These are phyloP conservation scores for Apostichopus japonicus DNA, from an alignment of 35 echinoderm and acorn worm species.

Conservation along the genomic window DNA sequence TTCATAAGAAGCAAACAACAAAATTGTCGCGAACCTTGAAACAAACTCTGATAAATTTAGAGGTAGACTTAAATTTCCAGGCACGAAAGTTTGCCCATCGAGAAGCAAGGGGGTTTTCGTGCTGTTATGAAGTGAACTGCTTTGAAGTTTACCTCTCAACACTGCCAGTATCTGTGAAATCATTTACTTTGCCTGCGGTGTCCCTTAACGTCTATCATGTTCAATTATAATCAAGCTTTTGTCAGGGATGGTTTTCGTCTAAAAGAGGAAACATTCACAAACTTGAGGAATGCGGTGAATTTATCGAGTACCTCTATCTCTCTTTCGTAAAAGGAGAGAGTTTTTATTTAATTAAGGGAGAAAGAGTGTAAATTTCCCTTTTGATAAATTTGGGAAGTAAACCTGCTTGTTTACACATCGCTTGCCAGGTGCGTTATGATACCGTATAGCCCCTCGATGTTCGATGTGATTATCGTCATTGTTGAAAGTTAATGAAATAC, in stretches of 20 bases:
- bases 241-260: neutral
- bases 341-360: no score
- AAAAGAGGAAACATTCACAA: neutral
- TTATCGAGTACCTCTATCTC: neutral
- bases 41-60: constrained; percentile 5
- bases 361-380: no score
- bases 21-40: neutral
- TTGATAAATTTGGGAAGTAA: no score
- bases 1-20: neutral
- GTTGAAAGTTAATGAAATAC: no score
- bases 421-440: no score
- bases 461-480: no score
- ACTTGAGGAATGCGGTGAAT: neutral
- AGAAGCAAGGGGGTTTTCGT: neutral
- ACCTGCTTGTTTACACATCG: no score
- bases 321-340: neutral
- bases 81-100: neutral
- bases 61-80: neutral
- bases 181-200: neutral
- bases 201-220: neutral
- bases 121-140: neutral
- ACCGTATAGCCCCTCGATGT: no score
- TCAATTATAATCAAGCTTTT: constrained; percentile 4
- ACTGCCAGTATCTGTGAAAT: constrained; percentile 3
- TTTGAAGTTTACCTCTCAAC: constrained; percentile 5